Percentiles rank a stretch among this genome's conserved stretches.
These are phyloP conservation scores for Meleagris gallopavo DNA, from an alignment of 2,113 vertebrate species.

Conservation along the genomic window DNA sequence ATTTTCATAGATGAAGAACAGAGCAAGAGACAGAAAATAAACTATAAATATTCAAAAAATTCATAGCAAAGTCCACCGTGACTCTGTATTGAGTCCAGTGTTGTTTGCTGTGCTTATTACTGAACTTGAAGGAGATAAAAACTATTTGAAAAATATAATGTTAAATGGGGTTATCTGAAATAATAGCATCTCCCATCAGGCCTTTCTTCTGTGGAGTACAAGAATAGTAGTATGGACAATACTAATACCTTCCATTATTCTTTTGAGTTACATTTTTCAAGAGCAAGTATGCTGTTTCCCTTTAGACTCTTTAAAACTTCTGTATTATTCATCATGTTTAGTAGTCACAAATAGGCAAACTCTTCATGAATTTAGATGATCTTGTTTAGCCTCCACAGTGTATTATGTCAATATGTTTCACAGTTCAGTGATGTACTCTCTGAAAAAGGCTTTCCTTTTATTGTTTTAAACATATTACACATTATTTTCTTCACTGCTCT, in stretches of 20 bases:
- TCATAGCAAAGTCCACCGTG: accelerated
- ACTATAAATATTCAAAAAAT: background rate
- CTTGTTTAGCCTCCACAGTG: background rate
- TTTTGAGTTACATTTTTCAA: background rate
- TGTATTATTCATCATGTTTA: background rate
- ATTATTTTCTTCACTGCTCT: constrained; percentile 18
- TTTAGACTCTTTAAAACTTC: background rate
- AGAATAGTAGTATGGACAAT: background rate
- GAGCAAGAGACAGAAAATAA: background rate
- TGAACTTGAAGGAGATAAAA: background rate
- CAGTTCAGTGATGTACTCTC: background rate
- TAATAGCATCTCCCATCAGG: background rate
- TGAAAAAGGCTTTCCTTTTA: constrained; percentile 15
- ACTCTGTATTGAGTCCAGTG: background rate
- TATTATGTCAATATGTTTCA: background rate
- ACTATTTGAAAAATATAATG: background rate
- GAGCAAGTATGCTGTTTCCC: background rate
- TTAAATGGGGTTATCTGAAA: background rate
- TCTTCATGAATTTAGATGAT: background rate
- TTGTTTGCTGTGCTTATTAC: background rate
- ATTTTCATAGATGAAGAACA: background rate
- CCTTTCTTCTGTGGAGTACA: background rate
- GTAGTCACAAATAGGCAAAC: background rate
- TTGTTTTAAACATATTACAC: constrained; percentile 29
- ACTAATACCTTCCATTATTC: background rate